These are phyloP conservation scores for Drosophila simulans DNA, from an alignment of 1,140 invertebrate species.

Conservation along the genomic window DNA sequence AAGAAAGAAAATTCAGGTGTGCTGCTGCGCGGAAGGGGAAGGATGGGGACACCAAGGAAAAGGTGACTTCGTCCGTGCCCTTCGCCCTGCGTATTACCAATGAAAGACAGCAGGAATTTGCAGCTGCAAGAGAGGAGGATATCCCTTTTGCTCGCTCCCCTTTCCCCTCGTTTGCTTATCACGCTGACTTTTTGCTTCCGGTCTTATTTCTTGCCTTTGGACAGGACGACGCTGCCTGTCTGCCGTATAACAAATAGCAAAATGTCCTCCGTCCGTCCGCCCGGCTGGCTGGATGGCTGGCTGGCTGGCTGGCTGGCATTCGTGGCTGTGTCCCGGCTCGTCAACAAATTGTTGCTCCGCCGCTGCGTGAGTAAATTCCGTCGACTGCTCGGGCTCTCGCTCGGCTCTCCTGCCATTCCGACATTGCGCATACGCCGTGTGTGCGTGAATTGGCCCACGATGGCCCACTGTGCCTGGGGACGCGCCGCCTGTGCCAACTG, in stretches of 20 bases:
- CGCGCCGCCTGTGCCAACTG: conserved; percentile 28
- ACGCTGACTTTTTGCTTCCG: conserved; percentile 78
- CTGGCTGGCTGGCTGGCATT: conserved; percentile 8
- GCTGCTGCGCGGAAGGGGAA: neutral
- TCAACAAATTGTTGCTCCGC: conserved; percentile 79
- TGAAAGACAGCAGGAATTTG: conserved; percentile 65
- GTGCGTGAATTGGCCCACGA: conserved; percentile 33
- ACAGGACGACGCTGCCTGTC: conserved; percentile 42
- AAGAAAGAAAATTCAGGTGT: conserved; percentile 23
- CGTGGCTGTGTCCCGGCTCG: conserved; percentile 41
- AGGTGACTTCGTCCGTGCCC: conserved; percentile 23
- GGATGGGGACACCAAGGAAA: neutral
- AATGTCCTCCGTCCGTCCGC: conserved; percentile 10
- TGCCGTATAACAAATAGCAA: conserved; percentile 53
- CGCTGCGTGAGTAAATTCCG: conserved; percentile 52
- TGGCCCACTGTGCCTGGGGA: conserved; percentile 59
- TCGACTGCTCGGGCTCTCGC: conserved; percentile 10
- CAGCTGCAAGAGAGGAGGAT: conserved; percentile 21
- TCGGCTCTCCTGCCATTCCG: conserved; percentile 5
- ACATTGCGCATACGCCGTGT: conserved; percentile 76
- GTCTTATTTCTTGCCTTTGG: conserved; percentile 60
- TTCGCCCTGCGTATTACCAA: conserved; percentile 53
- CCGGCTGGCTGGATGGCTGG: conserved; percentile 7
- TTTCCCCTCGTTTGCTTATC: conserved; percentile 54
- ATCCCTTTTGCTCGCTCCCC: neutral